phyloP scores from a whole-genome alignment of 2,888 invertebrate species.

The Synanthedon vespiformis region DNA sequence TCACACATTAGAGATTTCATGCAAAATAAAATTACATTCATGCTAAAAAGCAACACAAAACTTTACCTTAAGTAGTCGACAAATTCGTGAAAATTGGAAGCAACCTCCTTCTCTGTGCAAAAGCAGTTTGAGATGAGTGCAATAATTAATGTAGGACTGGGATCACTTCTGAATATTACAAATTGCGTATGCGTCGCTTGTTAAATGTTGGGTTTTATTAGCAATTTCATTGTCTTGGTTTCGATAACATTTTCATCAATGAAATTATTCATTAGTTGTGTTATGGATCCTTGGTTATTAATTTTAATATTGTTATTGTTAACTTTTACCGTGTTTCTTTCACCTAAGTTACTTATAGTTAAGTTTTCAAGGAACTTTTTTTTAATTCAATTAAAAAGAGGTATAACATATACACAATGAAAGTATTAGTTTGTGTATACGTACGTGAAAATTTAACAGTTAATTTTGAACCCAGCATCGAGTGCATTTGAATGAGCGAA shows the following conservation, averaged over 20 bases:
- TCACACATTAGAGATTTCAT: conserved; percentile 4
- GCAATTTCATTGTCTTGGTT: background rate
- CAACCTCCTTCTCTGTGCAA: conserved; percentile 61
- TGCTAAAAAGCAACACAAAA: conserved; percentile 65
- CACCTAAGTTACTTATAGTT: background rate
- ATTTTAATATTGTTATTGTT: conserved; percentile 7
- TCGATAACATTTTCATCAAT: background rate
- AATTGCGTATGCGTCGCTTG: background rate
- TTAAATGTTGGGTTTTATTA: background rate
- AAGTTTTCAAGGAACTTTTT: background rate
- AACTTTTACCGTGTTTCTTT: conserved; percentile 5
- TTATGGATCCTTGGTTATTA: conserved; percentile 17
- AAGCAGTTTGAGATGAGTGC: conserved; percentile 56
- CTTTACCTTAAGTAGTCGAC: conserved; percentile 59
- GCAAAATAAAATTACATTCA: conserved; percentile 28
- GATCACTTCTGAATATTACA: conserved; percentile 16
- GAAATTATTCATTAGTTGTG: conserved; percentile 20
- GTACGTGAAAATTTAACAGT: no score
- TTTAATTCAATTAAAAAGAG: no score
- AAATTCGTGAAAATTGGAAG: conserved; percentile 52
- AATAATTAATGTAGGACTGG: conserved; percentile 23
- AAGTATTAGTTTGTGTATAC: no score
- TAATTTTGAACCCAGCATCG: conserved; percentile 15
- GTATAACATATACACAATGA: no score
- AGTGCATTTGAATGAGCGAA: conserved; percentile 30